A percentile compares a stretch with the other conserved stretches of the same genome.
These are phyloP conservation scores for Heliconius melpomene DNA, from an alignment of 1,140 invertebrate species.

Conservation along the genomic window DNA sequence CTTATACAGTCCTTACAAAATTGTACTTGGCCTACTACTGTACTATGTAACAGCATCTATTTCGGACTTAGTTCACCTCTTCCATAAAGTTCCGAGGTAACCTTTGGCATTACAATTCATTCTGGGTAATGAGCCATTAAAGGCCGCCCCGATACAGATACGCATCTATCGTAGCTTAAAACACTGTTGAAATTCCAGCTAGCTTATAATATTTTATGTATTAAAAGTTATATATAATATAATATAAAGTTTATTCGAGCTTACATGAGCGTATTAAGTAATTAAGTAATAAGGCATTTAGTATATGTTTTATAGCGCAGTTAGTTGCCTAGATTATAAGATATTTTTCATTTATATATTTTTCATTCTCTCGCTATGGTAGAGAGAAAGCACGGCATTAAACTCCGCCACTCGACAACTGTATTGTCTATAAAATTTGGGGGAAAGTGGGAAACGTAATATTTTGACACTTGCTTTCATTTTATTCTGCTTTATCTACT, in stretches of 20 bases:
- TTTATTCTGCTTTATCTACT: too few relatives aligned
- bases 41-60: neutral
- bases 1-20: too few relatives aligned
- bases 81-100: slow-evolving; percentile 14
- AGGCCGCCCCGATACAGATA: slow-evolving; percentile 12
- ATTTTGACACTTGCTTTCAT: too few relatives aligned
- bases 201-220: neutral
- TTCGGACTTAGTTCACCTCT: neutral
- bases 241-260: slow-evolving; percentile 3
- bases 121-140: slow-evolving; percentile 29
- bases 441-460: too few relatives aligned
- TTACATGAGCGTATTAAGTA: neutral
- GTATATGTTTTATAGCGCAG: too few relatives aligned
- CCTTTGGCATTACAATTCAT: slow-evolving; percentile 31
- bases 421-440: too few relatives aligned
- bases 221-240: slow-evolving; percentile 3
- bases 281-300: neutral
- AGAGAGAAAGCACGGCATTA: too few relatives aligned
- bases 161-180: slow-evolving; percentile 14
- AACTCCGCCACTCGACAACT: too few relatives aligned
- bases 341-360: too few relatives aligned
- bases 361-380: too few relatives aligned
- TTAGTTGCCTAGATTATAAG: too few relatives aligned
- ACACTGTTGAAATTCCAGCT: neutral
- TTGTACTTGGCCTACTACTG: neutral